Conservation (phyloP, 2,113 vertebrate genomes). For the Nestor notabilis region DNA sequence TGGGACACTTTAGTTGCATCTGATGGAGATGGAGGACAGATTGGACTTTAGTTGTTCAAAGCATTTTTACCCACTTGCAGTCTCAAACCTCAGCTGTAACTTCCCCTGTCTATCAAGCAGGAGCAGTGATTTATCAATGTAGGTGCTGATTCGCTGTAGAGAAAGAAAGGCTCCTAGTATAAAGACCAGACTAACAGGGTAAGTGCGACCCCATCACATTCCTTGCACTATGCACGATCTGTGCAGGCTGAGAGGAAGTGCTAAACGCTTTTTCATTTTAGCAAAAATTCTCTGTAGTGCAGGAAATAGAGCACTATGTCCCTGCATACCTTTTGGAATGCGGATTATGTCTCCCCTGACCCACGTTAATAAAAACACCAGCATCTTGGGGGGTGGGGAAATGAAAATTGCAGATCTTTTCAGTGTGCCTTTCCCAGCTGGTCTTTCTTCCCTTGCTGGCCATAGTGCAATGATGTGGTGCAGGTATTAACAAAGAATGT, state of each 20-base stretch:
- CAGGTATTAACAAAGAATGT: not conserved
- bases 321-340: not conserved
- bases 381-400: not conserved
- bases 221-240: not conserved
- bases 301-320: not conserved
- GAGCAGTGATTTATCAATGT: not conserved
- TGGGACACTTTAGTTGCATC: not conserved
- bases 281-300: not conserved
- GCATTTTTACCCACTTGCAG: not conserved
- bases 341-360: not conserved
- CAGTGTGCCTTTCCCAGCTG: not conserved
- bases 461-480: not conserved
- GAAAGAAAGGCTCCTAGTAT: not conserved
- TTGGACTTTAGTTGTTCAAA: not conserved
- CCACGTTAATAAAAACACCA: not conserved
- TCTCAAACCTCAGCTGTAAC: not conserved
- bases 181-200: not conserved
- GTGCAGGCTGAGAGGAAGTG: not conserved
- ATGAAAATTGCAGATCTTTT: not conserved
- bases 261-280: not conserved
- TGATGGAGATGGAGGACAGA: not conserved
- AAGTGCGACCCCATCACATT: not conserved
- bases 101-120: not conserved
- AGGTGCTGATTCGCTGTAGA: not conserved
- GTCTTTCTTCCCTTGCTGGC: not conserved